Base-by-base conservation (phyloP, 1,140 invertebrate genomes). In the Heliothis virescens region DNA sequence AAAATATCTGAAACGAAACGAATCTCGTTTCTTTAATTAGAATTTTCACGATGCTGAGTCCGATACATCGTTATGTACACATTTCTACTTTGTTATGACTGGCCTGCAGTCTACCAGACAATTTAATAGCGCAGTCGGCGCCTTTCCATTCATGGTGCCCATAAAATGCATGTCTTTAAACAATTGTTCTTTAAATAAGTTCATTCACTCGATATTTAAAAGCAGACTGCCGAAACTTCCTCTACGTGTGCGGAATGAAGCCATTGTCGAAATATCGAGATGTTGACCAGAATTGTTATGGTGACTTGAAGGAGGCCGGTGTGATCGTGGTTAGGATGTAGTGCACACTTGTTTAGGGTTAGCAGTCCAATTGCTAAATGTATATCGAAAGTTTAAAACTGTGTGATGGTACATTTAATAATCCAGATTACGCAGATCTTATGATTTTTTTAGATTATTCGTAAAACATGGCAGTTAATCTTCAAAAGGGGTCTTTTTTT, bases 221-320 rank as follows among this genome's bases (percentile, higher is more conserved):
- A 67, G 26, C 55, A 65, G 47, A 77, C 47, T 76, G 63, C 55
- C 73, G 65, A 82, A 73, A 81, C 83, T 82, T 85, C 82, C 85
- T 84, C n/a, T 85, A 86, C 85, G 81, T 83, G 84, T 52, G n/a
- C 53, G 59, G 87, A 86, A 87, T 88, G 79, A 73, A 77, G 60
- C 80, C 81, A 88, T 82, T 88, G 84, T 85, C 72, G 71, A 77
- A 77, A 73, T 75, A 55, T 60, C 41, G 18, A 65, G 76, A 57
- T 65, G 57, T 21, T 57, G 79, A 29, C 74, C 50, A 73, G 79
- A 80, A 80, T 80, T 48, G 79, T 69, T 52, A 75, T 74, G 59
- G n/a, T 29, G 21, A 80, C 72, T 69, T 69, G 62, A 75, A 75
- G 59, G 34, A 16, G 2, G 21, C 72, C 79, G 79, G 50, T 75